A percentile compares a stretch with the other conserved stretches of the same genome.
phyloP scores from a whole-genome alignment of 1,140 invertebrate species.

The Scaptomyza pallida region DNA sequence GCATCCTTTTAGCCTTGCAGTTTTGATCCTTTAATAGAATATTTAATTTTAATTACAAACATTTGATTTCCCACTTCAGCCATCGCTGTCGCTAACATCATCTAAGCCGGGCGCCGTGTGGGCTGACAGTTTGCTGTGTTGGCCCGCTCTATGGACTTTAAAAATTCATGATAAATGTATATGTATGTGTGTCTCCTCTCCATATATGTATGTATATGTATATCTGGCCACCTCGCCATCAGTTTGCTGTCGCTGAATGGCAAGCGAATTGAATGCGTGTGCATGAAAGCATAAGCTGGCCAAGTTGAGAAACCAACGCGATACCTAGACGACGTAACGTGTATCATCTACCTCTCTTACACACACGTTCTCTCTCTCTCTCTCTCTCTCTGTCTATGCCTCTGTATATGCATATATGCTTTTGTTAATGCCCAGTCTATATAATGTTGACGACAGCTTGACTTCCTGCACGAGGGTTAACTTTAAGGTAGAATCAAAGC shows the following conservation, averaged over 20 bases:
- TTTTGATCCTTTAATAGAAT: constrained; percentile 83
- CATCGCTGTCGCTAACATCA: constrained; percentile 45
- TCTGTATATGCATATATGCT: neutral
- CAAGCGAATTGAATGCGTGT: constrained; percentile 66
- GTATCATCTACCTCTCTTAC: neutral
- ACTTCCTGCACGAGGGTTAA: constrained; percentile 17
- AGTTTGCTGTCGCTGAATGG: constrained; percentile 46
- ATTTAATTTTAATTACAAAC: constrained; percentile 83
- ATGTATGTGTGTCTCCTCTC: constrained; percentile 28
- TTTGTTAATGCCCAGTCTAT: constrained; percentile 24
- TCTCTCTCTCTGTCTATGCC: neutral
- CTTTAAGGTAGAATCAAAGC: neutral
- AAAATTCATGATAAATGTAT: constrained; percentile 65
- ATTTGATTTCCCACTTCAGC: constrained; percentile 81
- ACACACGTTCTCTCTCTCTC: neutral
- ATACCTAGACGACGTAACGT: neutral
- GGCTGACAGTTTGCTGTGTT: too few species aligned
- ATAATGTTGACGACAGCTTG: constrained; percentile 19
- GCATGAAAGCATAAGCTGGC: constrained; percentile 71
- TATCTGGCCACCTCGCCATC: neutral
- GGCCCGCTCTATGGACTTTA: constrained; percentile 32
- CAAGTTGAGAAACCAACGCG: constrained; percentile 27
- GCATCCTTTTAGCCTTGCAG: constrained; percentile 74
- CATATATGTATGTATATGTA: neutral
- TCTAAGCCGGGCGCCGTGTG: too few species aligned